Base-by-base conservation (phyloP, 2,113 vertebrate species). In the Carassius gibelio region DNA sequence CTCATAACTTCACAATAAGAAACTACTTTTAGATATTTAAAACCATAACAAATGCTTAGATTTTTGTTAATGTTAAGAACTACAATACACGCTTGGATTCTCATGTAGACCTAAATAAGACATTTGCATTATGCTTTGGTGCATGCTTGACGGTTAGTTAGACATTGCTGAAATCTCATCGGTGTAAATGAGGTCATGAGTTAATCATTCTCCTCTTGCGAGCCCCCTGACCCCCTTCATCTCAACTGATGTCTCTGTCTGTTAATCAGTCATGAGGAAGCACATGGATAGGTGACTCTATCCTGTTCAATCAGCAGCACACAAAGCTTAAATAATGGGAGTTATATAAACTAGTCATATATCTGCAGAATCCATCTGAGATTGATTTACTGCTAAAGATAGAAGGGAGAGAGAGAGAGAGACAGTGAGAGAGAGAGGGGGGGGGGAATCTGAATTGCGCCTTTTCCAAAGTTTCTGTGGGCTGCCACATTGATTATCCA, bases 401-500 rank as follows among this genome's bases (percentile, higher is more conserved):
- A n/a, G n/a, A 68, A 23, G 64, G 59, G 55, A 80, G 57, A 50
- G 14, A 52, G 75, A 72, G 11, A 61, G 8, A 3, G 14, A 21
- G 48, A 15, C 30, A 30, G 30, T 26, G 15, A 79, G 4, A 42
- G 42, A 42, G 42, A 38, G 5, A 5, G 36, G 3, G 5, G 6
- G 30, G 30, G 30, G 50, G 45, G 19, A 5, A 50, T 48, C 36
- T 38, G 36, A 57, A 69, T n/a, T 81, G 69, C n/a, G 34, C 57
- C 69, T 11, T 83, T 62, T 17, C 26, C 11, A 79, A 88, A 84
- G 81, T 84, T 85, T 85, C 87, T 83, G 87, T 57, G 62, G 59
- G 8, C 84, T 83, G 87, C 61, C 87, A 88, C 52, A 82, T 45
- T 61, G 72, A 88, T 88, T 86, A 86, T 75, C 57, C 69, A 59